Base-by-base conservation (phyloP, 2,113 vertebrate species). In the Conger conger region DNA sequence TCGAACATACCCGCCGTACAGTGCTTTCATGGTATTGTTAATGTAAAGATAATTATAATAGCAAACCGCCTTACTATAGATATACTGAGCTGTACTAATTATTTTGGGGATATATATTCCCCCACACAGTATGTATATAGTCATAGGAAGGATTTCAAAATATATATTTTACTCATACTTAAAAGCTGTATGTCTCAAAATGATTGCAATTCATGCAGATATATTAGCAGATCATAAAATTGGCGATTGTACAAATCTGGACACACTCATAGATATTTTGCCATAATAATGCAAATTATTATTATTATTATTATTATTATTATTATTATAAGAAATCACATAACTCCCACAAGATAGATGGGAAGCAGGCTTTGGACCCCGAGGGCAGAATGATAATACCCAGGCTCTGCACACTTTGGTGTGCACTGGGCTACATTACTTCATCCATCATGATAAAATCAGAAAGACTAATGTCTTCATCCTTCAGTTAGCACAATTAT, bases 31-130 rank as follows among this genome's bases (percentile, higher is more conserved):
- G 54, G 83, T 63, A 37, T 77, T 40, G 42, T 53, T 63, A 79
- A 79, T 18, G 50, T 50, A 80, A 84, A 80, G 45, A 63, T 42
- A 18, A 80, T 84, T 63, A 80, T 50, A 50, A 50, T 50, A 50
- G 45, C 45, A 8, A 50, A 9, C 7, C 1, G 45, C 15, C 45
- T 13, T 50, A 50, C 11, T 15, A 50, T 50, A 50, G 45, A 50
- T 15, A 63, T 11, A 78, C 23, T 45, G n/a, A 42, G 17, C 42
- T 30, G n/a, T 7, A 63, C 27, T 23, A 63, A 63, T 63, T 63
- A 57, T 27, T 27, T 63, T 63, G 3, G 18, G 57, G 57, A 63
- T 63, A 18, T 27, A 20, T 23, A 23, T 63, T 63, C 27, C 23
- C 20, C 57, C 8, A n/a, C n/a, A n/a, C n/a, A 16, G 17, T 3